A percentile compares a stretch with the other conserved stretches of the same genome.
Conservation (phyloP, 2,888 invertebrate genomes). For the Philereme transversata region DNA sequence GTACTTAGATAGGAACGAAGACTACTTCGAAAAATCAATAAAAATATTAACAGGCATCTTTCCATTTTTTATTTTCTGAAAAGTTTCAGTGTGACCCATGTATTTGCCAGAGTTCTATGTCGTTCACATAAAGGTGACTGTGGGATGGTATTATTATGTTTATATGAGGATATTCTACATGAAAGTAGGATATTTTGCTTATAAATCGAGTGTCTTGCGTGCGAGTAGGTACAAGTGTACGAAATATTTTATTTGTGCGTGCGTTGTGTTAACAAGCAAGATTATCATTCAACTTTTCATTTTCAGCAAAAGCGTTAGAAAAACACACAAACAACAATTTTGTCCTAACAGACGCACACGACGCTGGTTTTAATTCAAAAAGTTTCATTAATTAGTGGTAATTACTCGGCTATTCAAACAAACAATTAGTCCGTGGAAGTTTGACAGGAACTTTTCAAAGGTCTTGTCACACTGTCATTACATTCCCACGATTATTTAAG, state of each 20-base stretch:
- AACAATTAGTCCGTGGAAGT: constrained; percentile 13
- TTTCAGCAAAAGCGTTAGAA: not conserved
- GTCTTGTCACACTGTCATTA: constrained; percentile 1
- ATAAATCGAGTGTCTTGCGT: too few relatives aligned
- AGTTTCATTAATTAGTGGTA: constrained; percentile 16
- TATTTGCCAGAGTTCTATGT: too few relatives aligned
- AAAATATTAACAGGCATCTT: too few relatives aligned
- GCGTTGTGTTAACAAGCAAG: not conserved
- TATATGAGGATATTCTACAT: too few relatives aligned
- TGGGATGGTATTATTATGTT: too few relatives aligned
- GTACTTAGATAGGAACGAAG: too few relatives aligned
- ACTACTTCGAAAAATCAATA: too few relatives aligned
- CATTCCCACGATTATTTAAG: not conserved
- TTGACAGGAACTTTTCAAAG: constrained; percentile 2
- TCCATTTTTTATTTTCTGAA: too few relatives aligned
- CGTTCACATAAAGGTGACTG: too few relatives aligned
- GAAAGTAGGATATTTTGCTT: too few relatives aligned
- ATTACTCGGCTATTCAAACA: constrained; percentile 18
- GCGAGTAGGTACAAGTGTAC: not conserved
- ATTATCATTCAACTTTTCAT: not conserved
- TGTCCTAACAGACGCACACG: not conserved
- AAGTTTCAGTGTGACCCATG: too few relatives aligned
- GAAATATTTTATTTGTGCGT: not conserved
- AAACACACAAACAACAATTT: constrained; percentile 7
- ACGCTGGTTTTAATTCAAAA: constrained; percentile 5